Percentiles rank a stretch among this genome's conserved stretches.
These are phyloP conservation scores for Hyla sarda DNA, from an alignment of 2,113 vertebrate species.

Conservation along the genomic window DNA sequence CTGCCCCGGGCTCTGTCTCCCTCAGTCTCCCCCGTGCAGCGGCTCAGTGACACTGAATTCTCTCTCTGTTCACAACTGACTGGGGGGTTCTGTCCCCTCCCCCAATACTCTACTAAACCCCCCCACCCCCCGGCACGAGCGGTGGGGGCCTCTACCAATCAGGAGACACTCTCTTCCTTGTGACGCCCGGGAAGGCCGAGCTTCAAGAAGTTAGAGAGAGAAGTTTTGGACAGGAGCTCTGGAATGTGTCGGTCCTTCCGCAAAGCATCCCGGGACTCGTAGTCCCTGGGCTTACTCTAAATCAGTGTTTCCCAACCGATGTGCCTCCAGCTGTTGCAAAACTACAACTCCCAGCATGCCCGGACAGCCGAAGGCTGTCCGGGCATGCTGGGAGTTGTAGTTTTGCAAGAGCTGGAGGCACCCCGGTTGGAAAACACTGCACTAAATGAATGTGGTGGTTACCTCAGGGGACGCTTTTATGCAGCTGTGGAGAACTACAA, in stretches of 20 bases:
- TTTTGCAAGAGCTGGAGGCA: too few relatives aligned
- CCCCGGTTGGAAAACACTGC: too few relatives aligned
- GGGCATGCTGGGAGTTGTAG: too few relatives aligned
- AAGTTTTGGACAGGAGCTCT: conserved; percentile 44
- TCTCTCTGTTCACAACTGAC: conserved; percentile 46
- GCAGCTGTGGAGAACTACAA: too few relatives aligned
- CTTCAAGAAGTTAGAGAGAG: conserved; percentile 23
- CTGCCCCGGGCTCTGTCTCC: not conserved
- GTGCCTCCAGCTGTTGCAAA: too few relatives aligned
- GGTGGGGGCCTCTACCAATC: conserved; percentile 55
- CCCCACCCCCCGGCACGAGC: conserved; percentile 44
- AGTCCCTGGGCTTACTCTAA: conserved; percentile 18
- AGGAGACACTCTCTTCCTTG: not conserved
- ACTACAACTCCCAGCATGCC: too few relatives aligned
- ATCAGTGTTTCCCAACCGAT: too few relatives aligned
- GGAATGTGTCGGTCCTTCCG: conserved; percentile 49
- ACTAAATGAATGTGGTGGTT: too few relatives aligned
- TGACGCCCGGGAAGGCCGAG: conserved; percentile 43
- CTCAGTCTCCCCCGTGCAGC: conserved; percentile 9
- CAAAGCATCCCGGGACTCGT: conserved; percentile 49
- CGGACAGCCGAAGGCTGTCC: too few relatives aligned
- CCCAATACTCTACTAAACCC: conserved; percentile 48
- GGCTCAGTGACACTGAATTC: conserved; percentile 51
- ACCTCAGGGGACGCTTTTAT: too few relatives aligned
- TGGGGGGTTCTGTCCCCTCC: conserved; percentile 50